These are phyloP conservation scores for Mesocentrotus franciscanus DNA, from an alignment of 53 echinoderm and acorn worm species.

Conservation along the genomic window DNA sequence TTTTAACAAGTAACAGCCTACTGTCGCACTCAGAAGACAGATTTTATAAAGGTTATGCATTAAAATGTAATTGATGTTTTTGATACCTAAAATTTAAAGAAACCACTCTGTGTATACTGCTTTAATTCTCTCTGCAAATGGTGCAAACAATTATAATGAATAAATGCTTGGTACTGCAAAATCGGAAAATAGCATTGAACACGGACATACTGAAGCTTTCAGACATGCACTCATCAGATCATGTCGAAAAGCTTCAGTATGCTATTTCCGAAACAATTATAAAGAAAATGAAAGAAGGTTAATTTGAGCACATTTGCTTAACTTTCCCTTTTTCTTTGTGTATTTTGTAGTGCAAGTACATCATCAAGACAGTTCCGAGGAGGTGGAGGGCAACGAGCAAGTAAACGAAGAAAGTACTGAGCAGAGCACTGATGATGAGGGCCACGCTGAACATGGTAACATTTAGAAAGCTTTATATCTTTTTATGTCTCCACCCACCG, in stretches of 20 bases:
- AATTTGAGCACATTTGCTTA: background rate
- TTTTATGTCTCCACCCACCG: too few relatives aligned
- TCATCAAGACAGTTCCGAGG: constrained; percentile 5
- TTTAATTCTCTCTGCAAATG: constrained; percentile 32
- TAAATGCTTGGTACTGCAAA: constrained; percentile 13
- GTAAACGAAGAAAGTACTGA: constrained; percentile 24
- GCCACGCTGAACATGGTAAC: constrained; percentile 33
- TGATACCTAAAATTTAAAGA: constrained; percentile 20
- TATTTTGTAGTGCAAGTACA: constrained; percentile 24
- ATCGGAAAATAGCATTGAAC: constrained; percentile 15
- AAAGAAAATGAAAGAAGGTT: too few relatives aligned
- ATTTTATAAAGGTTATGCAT: constrained; percentile 24
- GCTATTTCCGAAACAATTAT: too few relatives aligned
- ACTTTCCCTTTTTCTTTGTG: constrained; percentile 2
- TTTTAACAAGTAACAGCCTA: constrained; percentile 31
- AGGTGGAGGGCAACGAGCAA: constrained; percentile 24
- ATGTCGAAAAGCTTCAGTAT: constrained; percentile 18
- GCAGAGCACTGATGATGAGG: constrained; percentile 26
- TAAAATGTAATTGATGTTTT: constrained; percentile 31
- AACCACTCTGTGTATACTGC: constrained; percentile 25
- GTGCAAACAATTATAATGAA: constrained; percentile 15
- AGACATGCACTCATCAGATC: constrained; percentile 18
- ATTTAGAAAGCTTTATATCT: constrained; percentile 22
- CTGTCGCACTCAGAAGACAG: constrained; percentile 42
- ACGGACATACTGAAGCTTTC: constrained; percentile 6